A percentile compares a stretch with the other conserved stretches of the same genome.
phyloP scores from a whole-genome alignment of 2,797 vertebrate species.

The Nothura maculosa region DNA sequence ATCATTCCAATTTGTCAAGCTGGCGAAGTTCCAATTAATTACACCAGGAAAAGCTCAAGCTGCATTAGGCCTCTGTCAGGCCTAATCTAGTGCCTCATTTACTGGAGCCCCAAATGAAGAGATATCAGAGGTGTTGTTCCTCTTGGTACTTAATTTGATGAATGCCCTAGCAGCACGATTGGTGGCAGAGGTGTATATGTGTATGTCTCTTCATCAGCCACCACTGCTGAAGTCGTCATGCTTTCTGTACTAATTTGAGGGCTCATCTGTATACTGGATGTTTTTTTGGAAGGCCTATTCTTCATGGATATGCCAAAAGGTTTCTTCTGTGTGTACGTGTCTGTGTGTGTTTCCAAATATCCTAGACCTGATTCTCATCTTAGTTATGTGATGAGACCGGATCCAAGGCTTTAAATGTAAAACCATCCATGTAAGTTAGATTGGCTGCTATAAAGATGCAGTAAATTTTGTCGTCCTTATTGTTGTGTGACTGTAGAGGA shows the following conservation, averaged over 20 bases:
- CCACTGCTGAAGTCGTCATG: constrained; percentile 76
- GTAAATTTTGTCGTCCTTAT: constrained; percentile 85
- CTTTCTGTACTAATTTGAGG: constrained; percentile 89
- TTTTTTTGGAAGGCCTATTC: constrained; percentile 82
- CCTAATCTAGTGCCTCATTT: constrained; percentile 96
- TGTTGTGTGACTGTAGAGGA: constrained; percentile 68
- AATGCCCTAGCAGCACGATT: constrained; percentile 89
- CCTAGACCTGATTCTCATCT: constrained; percentile 72
- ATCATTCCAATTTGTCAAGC: constrained; percentile 99
- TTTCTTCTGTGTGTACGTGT: constrained; percentile 61
- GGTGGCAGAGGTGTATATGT: constrained; percentile 86
- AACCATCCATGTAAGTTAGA: not conserved
- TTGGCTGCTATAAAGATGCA: constrained; percentile 30
- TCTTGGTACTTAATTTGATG: constrained; percentile 98
- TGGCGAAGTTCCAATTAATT: constrained; percentile 99
- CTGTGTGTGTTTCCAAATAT: constrained; percentile 36
- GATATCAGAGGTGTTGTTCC: constrained; percentile 94
- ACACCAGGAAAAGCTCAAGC: constrained; percentile 90
- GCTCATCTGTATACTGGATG: constrained; percentile 91
- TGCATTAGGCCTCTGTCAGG: constrained; percentile 93
- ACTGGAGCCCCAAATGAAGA: constrained; percentile 97
- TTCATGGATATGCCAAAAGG: constrained; percentile 81
- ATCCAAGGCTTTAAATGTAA: not conserved
- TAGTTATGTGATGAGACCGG: not conserved
- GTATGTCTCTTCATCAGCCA: constrained; percentile 89